Percentiles rank a stretch among this genome's conserved stretches.
phyloP scores from a whole-genome alignment of 2,888 invertebrate genomes.

The Tiphia femorata region DNA sequence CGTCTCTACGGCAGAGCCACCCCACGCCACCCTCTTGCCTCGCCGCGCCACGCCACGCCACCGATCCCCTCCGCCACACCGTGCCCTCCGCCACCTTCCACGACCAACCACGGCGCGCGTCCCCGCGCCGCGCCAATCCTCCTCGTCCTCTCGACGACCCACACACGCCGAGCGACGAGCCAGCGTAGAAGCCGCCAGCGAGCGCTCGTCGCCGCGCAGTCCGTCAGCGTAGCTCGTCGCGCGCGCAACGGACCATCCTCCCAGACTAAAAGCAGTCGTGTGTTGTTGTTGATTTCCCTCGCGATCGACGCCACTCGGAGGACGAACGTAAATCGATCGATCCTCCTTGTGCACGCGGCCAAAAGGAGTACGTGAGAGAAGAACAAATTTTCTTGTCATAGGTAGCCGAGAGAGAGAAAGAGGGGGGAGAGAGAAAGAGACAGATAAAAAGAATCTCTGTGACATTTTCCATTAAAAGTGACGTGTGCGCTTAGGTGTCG shows the following conservation, averaged over 20 bases:
- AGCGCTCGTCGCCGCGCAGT: slow-evolving; percentile 67
- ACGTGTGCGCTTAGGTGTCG: too few species aligned
- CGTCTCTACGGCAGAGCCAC: slow-evolving; percentile 19
- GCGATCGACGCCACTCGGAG: too few species aligned
- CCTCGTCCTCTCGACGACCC: slow-evolving; percentile 39
- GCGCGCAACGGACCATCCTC: slow-evolving; percentile 38
- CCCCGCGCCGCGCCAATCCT: slow-evolving; percentile 37
- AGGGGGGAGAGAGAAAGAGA: too few species aligned
- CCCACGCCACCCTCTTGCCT: slow-evolving; percentile 16
- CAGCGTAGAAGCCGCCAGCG: slow-evolving; percentile 63
- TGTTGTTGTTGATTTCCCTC: too few species aligned
- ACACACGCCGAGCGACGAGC: slow-evolving; percentile 39
- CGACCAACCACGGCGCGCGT: slow-evolving; percentile 47
- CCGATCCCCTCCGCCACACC: slow-evolving; percentile 36
- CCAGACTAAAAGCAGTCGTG: too few species aligned
- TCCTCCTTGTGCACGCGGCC: too few species aligned
- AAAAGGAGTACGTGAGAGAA: too few species aligned
- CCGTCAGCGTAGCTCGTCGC: slow-evolving; percentile 60
- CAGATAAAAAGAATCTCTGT: too few species aligned
- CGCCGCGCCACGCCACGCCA: slow-evolving; percentile 29
- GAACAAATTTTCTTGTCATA: too few species aligned
- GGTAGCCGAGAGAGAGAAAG: too few species aligned
- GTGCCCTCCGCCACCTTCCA: slow-evolving; percentile 35
- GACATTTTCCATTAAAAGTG: too few species aligned
- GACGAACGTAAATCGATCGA: too few species aligned